Percentiles rank a stretch among this genome's conserved stretches.
Conservation (phyloP, 2,797 vertebrate species). For the Periophthalmus magnuspinnatus region DNA sequence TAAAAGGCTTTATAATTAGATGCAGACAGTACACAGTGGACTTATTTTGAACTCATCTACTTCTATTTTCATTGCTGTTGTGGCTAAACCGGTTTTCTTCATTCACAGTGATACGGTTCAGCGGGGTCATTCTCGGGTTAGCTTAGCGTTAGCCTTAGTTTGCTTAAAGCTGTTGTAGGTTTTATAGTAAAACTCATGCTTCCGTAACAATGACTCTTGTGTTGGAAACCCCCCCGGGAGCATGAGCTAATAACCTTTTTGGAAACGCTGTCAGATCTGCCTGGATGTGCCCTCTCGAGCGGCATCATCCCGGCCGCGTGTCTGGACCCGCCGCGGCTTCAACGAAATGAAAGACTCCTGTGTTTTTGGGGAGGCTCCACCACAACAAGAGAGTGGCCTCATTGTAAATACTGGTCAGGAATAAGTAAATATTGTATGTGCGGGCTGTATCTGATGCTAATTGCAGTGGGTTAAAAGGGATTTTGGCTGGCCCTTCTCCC, state of each 20-base stretch:
- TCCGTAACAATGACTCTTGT: conserved; percentile 5
- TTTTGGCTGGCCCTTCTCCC: conserved; percentile 29
- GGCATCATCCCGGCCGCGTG: conserved; percentile 46
- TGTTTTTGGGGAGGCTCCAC: conserved; percentile 29
- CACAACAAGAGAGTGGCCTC: conserved; percentile 46
- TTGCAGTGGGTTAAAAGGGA: conserved; percentile 34
- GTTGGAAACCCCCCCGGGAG: conserved; percentile 29
- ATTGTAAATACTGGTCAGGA: conserved; percentile 48
- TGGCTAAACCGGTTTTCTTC: neutral
- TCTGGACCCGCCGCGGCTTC: conserved; percentile 51
- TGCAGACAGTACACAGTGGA: no score
- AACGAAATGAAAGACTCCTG: conserved; percentile 45
- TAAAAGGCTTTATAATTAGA: no score
- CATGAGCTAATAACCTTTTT: conserved; percentile 22
- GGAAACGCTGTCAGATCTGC: conserved; percentile 4
- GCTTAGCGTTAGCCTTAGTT: neutral
- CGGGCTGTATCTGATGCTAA: conserved; percentile 23
- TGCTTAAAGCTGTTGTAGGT: neutral
- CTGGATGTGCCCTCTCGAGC: conserved; percentile 25
- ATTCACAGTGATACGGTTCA: neutral
- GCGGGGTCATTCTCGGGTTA: neutral
- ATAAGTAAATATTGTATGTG: conserved; percentile 51
- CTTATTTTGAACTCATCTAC: no score
- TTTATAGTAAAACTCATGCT: neutral
- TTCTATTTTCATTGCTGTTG: neutral